phyloP scores from a whole-genome alignment of 2,113 vertebrate genomes.

The Eublepharis macularius region DNA sequence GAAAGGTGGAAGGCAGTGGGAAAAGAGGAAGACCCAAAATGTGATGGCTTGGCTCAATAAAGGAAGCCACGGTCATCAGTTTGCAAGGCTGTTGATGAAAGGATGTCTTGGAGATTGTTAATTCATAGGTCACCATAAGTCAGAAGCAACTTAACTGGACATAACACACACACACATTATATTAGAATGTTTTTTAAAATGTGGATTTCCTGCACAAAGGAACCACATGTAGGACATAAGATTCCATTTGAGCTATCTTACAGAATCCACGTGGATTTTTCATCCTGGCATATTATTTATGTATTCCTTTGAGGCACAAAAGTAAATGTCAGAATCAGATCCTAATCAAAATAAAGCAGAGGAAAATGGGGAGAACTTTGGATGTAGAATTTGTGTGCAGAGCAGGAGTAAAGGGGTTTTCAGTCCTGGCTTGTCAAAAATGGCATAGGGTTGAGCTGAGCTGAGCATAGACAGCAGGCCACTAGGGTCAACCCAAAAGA shows the following conservation, averaged over 20 bases:
- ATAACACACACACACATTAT: neutral
- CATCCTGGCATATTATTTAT: neutral
- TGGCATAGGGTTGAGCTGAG: neutral
- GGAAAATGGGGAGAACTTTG: neutral
- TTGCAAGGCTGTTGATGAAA: too few relatives aligned
- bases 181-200: too few relatives aligned
- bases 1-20: too few relatives aligned
- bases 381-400: neutral
- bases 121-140: too few relatives aligned
- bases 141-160: too few relatives aligned
- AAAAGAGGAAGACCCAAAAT: too few relatives aligned
- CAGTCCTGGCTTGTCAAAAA: too few relatives aligned
- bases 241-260: neutral
- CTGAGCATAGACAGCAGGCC: neutral
- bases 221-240: neutral
- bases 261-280: neutral
- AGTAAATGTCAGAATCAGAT: neutral
- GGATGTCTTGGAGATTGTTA: too few relatives aligned
- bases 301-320: neutral
- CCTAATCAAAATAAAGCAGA: neutral
- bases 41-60: too few relatives aligned
- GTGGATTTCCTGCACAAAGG: neutral
- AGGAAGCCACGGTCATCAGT: too few relatives aligned
- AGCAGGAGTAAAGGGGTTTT: neutral
- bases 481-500: too few relatives aligned